These are phyloP conservation scores for Natrix natrix DNA, from an alignment of 2,797 vertebrate genomes.

Conservation along the genomic window DNA sequence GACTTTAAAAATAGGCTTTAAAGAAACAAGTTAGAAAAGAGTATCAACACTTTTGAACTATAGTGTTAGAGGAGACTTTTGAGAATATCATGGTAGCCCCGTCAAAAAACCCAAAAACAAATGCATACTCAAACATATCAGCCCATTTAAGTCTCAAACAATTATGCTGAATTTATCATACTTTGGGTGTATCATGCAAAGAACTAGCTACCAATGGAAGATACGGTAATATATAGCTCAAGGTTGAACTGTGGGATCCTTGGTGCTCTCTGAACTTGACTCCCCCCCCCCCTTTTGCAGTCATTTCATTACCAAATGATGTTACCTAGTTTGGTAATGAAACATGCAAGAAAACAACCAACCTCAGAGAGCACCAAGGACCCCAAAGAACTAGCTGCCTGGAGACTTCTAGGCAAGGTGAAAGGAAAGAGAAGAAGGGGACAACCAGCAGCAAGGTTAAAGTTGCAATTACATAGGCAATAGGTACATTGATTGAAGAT, in stretches of 20 bases:
- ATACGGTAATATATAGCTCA: neutral
- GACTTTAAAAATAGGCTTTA: neutral
- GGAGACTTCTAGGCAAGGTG: neutral
- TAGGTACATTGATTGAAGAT: neutral
- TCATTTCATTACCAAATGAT: neutral
- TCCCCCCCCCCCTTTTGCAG: neutral
- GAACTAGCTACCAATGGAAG: neutral
- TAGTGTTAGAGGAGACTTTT: neutral
- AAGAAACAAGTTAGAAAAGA: neutral
- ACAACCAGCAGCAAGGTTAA: neutral
- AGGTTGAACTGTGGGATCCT: neutral
- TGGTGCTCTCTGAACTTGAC: neutral
- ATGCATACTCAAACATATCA: neutral
- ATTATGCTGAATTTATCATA: neutral
- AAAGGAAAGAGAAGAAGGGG: neutral
- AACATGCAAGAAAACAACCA: neutral
- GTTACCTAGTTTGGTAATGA: neutral
- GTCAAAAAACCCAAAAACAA: neutral
- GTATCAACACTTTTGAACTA: neutral
- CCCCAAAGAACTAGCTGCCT: neutral
- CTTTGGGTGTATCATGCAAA: neutral
- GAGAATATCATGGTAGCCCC: neutral
- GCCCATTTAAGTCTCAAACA: neutral
- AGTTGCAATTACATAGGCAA: neutral
- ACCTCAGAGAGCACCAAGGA: neutral